Evolutionary conservation across 2,888 invertebrate species (phyloP).

Genomic region (Allacma fusca): DNA sequence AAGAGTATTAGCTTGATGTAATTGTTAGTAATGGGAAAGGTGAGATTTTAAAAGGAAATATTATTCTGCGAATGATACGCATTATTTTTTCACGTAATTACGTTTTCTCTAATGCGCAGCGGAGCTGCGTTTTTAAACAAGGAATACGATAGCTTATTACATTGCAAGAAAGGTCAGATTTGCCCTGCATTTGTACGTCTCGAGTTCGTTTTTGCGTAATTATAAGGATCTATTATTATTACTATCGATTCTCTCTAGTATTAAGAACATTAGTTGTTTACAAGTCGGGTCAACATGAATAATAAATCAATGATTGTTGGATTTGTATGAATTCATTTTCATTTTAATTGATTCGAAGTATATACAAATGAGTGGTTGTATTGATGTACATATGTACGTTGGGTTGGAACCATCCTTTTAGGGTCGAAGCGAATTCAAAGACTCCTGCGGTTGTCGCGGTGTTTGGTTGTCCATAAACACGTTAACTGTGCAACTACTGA

Average conservation of each 20-base stretch:
- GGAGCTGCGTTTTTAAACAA: conserved; percentile 18
- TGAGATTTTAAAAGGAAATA: conserved; percentile 16
- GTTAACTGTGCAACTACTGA: no score
- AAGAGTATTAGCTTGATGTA: neutral
- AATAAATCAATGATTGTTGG: neutral
- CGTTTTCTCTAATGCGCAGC: conserved; percentile 3
- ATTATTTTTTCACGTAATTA: conserved; percentile 27
- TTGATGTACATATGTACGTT: no score
- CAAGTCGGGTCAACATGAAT: neutral
- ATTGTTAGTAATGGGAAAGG: neutral
- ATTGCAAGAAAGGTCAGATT: neutral
- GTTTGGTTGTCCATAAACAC: no score
- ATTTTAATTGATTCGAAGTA: no score
- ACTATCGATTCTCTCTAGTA: neutral
- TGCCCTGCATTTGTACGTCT: neutral
- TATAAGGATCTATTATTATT: neutral
- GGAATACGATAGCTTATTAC: conserved; percentile 29
- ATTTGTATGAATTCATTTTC: neutral
- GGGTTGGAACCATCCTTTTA: no score
- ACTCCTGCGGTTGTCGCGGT: no score
- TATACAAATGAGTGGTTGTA: no score
- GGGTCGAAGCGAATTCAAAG: no score
- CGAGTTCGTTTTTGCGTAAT: neutral
- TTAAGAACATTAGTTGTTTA: neutral
- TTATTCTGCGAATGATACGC: conserved; percentile 17